Percentiles rank a stretch among this genome's conserved stretches.
Evolutionary conservation across 2,113 vertebrate species (phyloP).

Genomic region (Australoheros scitulus): DNA sequence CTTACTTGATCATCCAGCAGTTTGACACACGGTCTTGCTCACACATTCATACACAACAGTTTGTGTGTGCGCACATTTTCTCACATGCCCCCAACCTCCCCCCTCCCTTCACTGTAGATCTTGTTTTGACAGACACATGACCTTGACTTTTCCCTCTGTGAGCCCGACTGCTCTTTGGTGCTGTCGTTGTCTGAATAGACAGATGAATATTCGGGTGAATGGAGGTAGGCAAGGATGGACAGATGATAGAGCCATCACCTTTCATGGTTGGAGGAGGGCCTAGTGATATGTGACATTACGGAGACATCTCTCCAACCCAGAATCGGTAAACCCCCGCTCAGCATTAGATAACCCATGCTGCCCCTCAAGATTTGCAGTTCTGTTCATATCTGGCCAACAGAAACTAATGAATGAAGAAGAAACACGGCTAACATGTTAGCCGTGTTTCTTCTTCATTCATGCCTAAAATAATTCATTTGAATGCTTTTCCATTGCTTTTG

Average conservation of each 20-base stretch:
- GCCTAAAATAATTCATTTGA: slow-evolving; percentile 4
- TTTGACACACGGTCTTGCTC: slow-evolving; percentile 41
- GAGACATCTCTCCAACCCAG: slow-evolving; percentile 22
- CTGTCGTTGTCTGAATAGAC: slow-evolving; percentile 67
- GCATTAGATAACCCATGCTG: neutral
- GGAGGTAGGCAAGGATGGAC: slow-evolving; percentile 44
- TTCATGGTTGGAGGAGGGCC: slow-evolving; percentile 42
- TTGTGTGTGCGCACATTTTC: slow-evolving; percentile 12
- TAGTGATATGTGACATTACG: slow-evolving; percentile 59
- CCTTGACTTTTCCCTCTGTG: slow-evolving; percentile 67
- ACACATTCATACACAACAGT: neutral
- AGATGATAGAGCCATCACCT: slow-evolving; percentile 75
- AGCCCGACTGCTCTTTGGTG: slow-evolving; percentile 55
- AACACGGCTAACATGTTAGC: neutral
- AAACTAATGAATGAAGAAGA: slow-evolving; percentile 3
- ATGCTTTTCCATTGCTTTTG: slow-evolving; percentile 33
- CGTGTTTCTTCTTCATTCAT: neutral
- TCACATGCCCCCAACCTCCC: neutral
- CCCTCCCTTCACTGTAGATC: slow-evolving; percentile 21
- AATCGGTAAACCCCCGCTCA: neutral
- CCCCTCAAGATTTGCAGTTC: slow-evolving; percentile 35
- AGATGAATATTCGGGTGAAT: slow-evolving; percentile 70
- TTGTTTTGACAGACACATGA: slow-evolving; percentile 66
- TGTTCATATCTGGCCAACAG: neutral
- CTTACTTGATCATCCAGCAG: slow-evolving; percentile 30